A percentile compares a stretch with the other conserved stretches of the same genome.
phyloP scores from a whole-genome alignment of 37 sponge, comb jelly and placozoan species.

The Agelas oroides region DNA sequence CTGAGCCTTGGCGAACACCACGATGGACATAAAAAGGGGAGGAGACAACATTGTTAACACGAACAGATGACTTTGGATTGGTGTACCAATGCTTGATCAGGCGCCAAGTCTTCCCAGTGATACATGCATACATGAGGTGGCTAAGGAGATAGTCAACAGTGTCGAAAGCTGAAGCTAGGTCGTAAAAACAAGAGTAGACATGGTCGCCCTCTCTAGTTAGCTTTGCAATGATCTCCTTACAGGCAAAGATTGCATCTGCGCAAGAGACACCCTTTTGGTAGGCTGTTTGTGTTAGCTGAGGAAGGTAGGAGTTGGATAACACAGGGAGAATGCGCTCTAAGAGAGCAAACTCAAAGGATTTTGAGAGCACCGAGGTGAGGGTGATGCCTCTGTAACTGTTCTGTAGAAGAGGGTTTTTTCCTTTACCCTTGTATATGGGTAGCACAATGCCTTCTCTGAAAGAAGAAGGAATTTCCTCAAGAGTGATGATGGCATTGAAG shows the following conservation, averaged over 20 bases:
- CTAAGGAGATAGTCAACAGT: neutral
- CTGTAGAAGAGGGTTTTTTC: constrained; percentile 2
- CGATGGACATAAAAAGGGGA: neutral
- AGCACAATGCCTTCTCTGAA: constrained; percentile 21
- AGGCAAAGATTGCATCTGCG: constrained; percentile 15
- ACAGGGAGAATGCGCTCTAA: constrained; percentile 16
- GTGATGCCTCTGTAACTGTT: constrained; percentile 42
- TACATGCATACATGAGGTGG: neutral
- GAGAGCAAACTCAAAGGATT: constrained; percentile 17
- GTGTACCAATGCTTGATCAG: constrained; percentile 11
- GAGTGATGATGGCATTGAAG: too few species aligned
- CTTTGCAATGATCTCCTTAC: neutral
- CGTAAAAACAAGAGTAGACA: constrained; percentile 30
- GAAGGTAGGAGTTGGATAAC: neutral
- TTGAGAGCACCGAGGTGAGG: constrained; percentile 35
- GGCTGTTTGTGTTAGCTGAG: constrained; percentile 36
- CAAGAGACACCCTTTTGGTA: constrained; percentile 25
- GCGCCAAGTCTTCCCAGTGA: constrained; percentile 6
- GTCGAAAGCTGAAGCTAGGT: too few species aligned
- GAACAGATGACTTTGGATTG: neutral
- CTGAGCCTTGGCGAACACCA: too few species aligned
- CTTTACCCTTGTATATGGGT: constrained; percentile 38
- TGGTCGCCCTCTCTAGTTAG: neutral
- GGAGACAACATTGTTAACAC: neutral
- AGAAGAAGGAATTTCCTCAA: constrained; percentile 21